Conservation (phyloP, 2,113 vertebrate species). For the Triplophysa rosa region DNA sequence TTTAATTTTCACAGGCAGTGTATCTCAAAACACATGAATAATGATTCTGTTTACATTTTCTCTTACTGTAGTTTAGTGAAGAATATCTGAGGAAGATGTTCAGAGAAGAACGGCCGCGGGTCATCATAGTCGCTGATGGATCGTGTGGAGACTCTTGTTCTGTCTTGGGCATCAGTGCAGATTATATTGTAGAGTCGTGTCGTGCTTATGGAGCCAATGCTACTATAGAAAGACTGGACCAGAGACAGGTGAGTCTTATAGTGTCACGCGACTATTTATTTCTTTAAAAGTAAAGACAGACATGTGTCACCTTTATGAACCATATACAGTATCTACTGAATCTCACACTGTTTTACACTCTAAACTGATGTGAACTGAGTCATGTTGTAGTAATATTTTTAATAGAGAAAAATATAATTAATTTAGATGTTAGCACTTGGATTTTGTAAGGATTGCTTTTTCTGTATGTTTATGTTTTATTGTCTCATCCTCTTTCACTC, state of each 20-base stretch:
- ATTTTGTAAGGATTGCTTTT: not conserved
- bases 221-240: conserved; percentile 72
- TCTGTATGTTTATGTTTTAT: not conserved
- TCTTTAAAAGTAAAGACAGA: too few relatives aligned
- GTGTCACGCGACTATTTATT: not conserved
- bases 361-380: too few relatives aligned
- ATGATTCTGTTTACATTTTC: too few relatives aligned
- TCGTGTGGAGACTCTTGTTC: conserved; percentile 76
- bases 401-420: too few relatives aligned
- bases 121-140: conserved; percentile 72
- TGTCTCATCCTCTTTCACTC: not conserved
- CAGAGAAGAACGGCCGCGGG: conserved; percentile 63
- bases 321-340: too few relatives aligned
- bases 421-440: too few relatives aligned
- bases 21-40: too few relatives aligned
- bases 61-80: conserved; percentile 64
- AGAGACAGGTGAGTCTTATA: conserved; percentile 69
- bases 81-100: conserved; percentile 72
- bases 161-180: conserved; percentile 73
- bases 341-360: too few relatives aligned
- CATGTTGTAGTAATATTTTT: too few relatives aligned
- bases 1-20: too few relatives aligned
- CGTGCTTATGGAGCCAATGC: conserved; percentile 74
- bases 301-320: too few relatives aligned
- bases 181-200: conserved; percentile 74